These are phyloP conservation scores for chimpanzee (Pan troglodytes) DNA, from an alignment of 2,113 vertebrate genomes.

Conservation along the genomic window NHGRI_mPanTro3-v2.1_pri NC_072413.2:54866001-54866500, in stretches of 20 bases:
- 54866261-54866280: conserved; percentile 54
- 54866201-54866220: conserved; percentile 42
- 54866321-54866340: conserved; percentile 59
- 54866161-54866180: not conserved
- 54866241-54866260: conserved; percentile 45
- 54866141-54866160: not conserved
- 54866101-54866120: not conserved
- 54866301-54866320: conserved; percentile 69
- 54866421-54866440: conserved; percentile 76
- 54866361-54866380: conserved; percentile 34
- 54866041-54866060: not conserved
- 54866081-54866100: not conserved
- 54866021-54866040: not conserved
- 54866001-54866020: not conserved
- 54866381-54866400: conserved; percentile 79
- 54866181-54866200: conserved; percentile 43
- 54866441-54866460: conserved; percentile 78
- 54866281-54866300: conserved; percentile 63
- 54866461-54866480: conserved; percentile 87
- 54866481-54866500: conserved; percentile 90
- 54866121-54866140: not conserved
- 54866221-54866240: conserved; percentile 42
- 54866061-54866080: not conserved
- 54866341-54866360: not conserved
- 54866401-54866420: conserved; percentile 80